These are phyloP conservation scores for Macaca mulatta DNA, from an alignment of 2,113 vertebrate species.

Conservation along the genomic window DNA sequence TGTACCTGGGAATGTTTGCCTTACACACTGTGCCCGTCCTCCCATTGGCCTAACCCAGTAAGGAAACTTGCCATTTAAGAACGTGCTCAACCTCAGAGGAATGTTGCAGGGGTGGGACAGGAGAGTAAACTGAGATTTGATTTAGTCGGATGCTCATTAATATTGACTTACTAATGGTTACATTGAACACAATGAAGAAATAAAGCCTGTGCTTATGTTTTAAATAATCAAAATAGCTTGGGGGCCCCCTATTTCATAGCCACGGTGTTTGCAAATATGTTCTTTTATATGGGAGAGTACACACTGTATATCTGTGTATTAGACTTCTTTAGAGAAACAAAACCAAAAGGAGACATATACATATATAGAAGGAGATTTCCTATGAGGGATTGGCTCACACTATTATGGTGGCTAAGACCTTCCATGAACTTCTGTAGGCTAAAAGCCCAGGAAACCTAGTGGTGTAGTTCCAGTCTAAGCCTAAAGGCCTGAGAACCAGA, in stretches of 20 bases:
- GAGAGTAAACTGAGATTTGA: neutral
- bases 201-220: constrained; percentile 21
- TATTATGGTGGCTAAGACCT: neutral
- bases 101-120: neutral
- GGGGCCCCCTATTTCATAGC: neutral
- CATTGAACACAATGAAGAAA: neutral
- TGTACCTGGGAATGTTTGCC: neutral
- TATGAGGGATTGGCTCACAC: neutral
- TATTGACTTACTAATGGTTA: neutral
- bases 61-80: neutral
- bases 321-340: neutral
- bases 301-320: neutral
- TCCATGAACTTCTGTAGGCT: neutral
- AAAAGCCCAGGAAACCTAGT: neutral
- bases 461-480: no score
- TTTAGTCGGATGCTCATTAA: neutral
- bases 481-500: neutral
- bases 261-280: neutral
- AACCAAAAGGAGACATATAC: neutral
- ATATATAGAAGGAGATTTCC: neutral
- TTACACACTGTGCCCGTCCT: neutral
- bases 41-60: neutral
- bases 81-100: neutral
- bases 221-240: neutral
- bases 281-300: neutral